Evolutionary conservation across 2,113 vertebrate genomes (phyloP).

Genomic region (Leptobrachium leishanense): DNA sequence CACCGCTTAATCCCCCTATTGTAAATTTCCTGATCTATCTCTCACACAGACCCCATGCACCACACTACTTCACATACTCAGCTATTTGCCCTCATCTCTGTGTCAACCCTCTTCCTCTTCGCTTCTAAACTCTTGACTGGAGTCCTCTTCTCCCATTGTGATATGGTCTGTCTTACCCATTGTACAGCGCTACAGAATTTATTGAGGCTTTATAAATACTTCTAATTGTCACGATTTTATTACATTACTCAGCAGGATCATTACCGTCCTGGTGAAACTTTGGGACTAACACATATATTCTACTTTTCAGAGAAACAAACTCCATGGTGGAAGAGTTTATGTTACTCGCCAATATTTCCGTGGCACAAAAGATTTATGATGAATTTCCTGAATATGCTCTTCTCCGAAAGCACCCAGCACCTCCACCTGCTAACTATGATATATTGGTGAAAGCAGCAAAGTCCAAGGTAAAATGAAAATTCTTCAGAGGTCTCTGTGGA

Average conservation of each 20-base stretch:
- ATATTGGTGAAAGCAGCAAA: conserved; percentile 89
- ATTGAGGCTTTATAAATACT: background rate
- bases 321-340: conserved; percentile 99
- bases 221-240: background rate
- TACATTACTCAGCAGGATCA: background rate
- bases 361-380: conserved; percentile 93
- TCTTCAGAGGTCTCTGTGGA: too few relatives aligned
- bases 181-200: too few relatives aligned
- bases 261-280: background rate
- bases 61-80: too few relatives aligned
- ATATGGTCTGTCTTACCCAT: background rate
- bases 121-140: too few relatives aligned
- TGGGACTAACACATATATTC: conserved; percentile 7
- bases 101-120: too few relatives aligned
- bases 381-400: conserved; percentile 94
- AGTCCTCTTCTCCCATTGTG: background rate
- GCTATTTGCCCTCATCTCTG: too few relatives aligned
- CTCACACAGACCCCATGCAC: too few relatives aligned
- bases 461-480: conserved; percentile 71
- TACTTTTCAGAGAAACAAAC: conserved; percentile 86
- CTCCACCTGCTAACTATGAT: conserved; percentile 94
- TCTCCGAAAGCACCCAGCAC: conserved; percentile 92
- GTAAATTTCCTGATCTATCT: too few relatives aligned
- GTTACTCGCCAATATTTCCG: conserved; percentile 96
- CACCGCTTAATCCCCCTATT: too few relatives aligned